A percentile compares a stretch with the other conserved stretches of the same genome.
Evolutionary conservation across 2,888 invertebrate genomes (phyloP).

Genomic region (Nomada flava): DNA sequence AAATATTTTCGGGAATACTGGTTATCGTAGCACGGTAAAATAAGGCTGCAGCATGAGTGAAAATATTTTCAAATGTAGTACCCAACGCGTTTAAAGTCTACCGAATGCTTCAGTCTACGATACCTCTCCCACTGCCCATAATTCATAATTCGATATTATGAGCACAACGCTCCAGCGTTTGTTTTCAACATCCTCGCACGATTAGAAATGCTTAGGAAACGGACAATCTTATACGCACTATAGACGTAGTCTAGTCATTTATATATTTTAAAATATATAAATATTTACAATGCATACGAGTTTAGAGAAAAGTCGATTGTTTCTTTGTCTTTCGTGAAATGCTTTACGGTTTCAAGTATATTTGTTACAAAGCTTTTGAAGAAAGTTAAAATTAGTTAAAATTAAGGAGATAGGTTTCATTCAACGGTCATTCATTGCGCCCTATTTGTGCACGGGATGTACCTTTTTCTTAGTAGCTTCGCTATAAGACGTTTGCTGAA

Average conservation of each 20-base stretch:
- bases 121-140: slow-evolving; percentile 30
- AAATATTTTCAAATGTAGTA: slow-evolving; percentile 36
- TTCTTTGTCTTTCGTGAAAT: slow-evolving; percentile 24
- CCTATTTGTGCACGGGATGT: slow-evolving; percentile 41
- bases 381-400: slow-evolving; percentile 29
- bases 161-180: slow-evolving; percentile 19
- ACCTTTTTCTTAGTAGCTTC: slow-evolving; percentile 47
- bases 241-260: slow-evolving; percentile 10
- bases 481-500: slow-evolving; percentile 25
- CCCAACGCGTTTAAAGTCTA: slow-evolving; percentile 35
- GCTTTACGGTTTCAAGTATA: slow-evolving; percentile 52
- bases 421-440: slow-evolving; percentile 44
- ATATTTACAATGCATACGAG: slow-evolving; percentile 71
- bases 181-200: not conserved
- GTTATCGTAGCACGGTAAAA: slow-evolving; percentile 22
- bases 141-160: slow-evolving; percentile 32
- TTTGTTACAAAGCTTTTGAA: slow-evolving; percentile 40
- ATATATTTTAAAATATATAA: slow-evolving; percentile 54
- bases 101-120: slow-evolving; percentile 44
- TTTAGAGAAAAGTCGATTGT: slow-evolving; percentile 29
- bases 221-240: slow-evolving; percentile 6
- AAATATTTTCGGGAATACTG: slow-evolving; percentile 35
- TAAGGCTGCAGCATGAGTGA: slow-evolving; percentile 4
- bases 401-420: slow-evolving; percentile 12
- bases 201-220: slow-evolving; percentile 16